Base-by-base conservation (phyloP, 2,797 vertebrate species). In the Silurus aristotelis region DNA sequence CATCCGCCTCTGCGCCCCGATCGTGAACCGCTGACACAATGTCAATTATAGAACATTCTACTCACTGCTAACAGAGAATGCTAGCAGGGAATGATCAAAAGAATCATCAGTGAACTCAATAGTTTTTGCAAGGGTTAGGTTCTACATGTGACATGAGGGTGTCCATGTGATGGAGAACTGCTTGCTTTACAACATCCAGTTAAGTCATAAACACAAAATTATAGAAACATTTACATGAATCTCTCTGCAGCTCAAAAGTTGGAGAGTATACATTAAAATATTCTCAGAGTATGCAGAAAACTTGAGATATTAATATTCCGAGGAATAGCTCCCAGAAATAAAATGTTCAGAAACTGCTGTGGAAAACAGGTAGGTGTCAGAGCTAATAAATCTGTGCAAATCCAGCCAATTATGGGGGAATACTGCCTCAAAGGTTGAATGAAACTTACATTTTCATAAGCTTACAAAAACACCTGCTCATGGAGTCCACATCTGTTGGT, bases 381-480 rank as follows among this genome's bases (percentile, higher is more conserved):
- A 13, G 63, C 46, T 20, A 67, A 55, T 80, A 17, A 56, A 66
- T 58, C 20, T 56, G 3, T 71, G 55, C 15, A 79, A 86, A 67
- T 75, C 31, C 15, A 4, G 8, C n/a, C 61, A 75, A 70, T 19
- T 58, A 19, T 86, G 38, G 76, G 46, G 9, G 22, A 68, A 58
- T 15, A 66, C n/a, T 25, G 80, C 38, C 38, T 66, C 22, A 64
- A n/a, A 86, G 68, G 25, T 48, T 63, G 8, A 46, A 25, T 73
- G 6, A 81, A 66, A 55, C 20, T 31, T n/a, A 56, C 27, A 67
- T 6, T 1, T 55, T 77, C n/a, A 55, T 52, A 43, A 64, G 5
- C 48, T 46, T 55, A 52, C 19, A 83, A 64, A 85, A 77, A 68
- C 85, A 80, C 60, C 67, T 86, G 68, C 31, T 83, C 3, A 15